A percentile compares a stretch with the other conserved stretches of the same genome.
Evolutionary conservation across 2,113 vertebrate genomes (phyloP).

Genomic region (Struthio camelus): DNA sequence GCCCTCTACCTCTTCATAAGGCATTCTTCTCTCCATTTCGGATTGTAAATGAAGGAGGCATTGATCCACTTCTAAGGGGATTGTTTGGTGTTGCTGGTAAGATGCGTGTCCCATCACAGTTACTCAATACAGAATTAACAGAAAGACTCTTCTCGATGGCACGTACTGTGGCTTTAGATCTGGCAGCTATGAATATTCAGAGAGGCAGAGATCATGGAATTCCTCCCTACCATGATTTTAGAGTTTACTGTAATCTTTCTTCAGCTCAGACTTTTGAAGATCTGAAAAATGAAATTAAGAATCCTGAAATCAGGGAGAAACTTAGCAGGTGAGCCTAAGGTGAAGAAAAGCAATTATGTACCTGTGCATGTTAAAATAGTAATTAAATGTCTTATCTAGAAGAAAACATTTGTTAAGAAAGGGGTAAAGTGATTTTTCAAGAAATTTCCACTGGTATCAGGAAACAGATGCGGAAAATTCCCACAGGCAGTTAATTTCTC

Average conservation of each 20-base stretch:
- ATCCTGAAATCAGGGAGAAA: conserved; percentile 89
- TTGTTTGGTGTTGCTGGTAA: conserved; percentile 94
- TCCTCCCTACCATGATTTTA: conserved; percentile 95
- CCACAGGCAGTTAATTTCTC: background rate
- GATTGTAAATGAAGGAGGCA: conserved; percentile 97
- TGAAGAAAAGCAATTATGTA: conserved; percentile 36
- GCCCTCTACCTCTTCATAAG: conserved; percentile 92
- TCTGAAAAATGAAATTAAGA: conserved; percentile 93
- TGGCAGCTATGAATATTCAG: conserved; percentile 97
- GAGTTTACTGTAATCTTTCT: conserved; percentile 95
- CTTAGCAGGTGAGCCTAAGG: conserved; percentile 84
- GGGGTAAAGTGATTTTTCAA: background rate
- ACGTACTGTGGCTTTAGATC: conserved; percentile 92
- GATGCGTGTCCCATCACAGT: conserved; percentile 92
- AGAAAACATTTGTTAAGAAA: conserved; percentile 8
- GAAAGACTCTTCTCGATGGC: conserved; percentile 97
- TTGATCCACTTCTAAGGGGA: conserved; percentile 94
- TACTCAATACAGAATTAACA: conserved; percentile 95
- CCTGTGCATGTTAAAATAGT: conserved; percentile 20
- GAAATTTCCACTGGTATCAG: background rate
- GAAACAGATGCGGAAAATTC: background rate
- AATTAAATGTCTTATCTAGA: background rate
- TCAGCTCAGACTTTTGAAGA: conserved; percentile 91
- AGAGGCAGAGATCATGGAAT: conserved; percentile 96
- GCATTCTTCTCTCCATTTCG: conserved; percentile 98